Evolutionary conservation across 2,888 invertebrate genomes (phyloP).

Genomic region (Lasioglossum morio): DNA sequence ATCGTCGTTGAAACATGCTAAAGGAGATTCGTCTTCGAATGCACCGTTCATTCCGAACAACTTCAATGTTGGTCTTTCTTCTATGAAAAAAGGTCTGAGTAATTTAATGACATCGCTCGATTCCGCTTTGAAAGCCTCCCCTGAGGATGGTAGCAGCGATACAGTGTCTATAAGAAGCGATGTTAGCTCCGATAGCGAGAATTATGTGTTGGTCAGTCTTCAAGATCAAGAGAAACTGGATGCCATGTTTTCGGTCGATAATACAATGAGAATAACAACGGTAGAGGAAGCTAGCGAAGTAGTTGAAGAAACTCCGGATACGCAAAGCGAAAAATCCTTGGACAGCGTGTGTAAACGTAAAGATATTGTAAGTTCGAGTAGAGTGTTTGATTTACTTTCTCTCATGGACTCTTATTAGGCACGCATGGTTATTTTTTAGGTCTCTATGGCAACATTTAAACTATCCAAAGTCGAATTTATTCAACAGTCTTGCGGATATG

Average conservation of each 20-base stretch:
- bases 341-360: constrained; percentile 92
- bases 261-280: constrained; percentile 79
- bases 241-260: constrained; percentile 84
- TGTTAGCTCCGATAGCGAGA: constrained; percentile 94
- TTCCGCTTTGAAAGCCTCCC: constrained; percentile 90
- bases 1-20: constrained; percentile 54
- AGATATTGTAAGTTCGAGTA: constrained; percentile 88
- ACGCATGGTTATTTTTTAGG: constrained; percentile 75
- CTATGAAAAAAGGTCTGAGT: constrained; percentile 93
- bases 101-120: constrained; percentile 94
- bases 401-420: not conserved
- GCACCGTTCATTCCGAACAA: constrained; percentile 82
- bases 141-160: constrained; percentile 91
- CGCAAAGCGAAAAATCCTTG: constrained; percentile 93
- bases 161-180: constrained; percentile 92
- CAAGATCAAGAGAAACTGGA: constrained; percentile 87
- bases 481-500: constrained; percentile 89
- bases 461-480: constrained; percentile 91
- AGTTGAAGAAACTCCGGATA: constrained; percentile 91
- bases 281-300: constrained; percentile 95
- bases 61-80: constrained; percentile 87
- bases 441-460: constrained; percentile 88
- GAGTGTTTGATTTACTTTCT: not conserved
- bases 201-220: constrained; percentile 91
- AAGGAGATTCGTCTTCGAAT: constrained; percentile 68